These are phyloP conservation scores for Melanargia galathea DNA, from an alignment of 2,888 invertebrate genomes.

Conservation along the genomic window DNA sequence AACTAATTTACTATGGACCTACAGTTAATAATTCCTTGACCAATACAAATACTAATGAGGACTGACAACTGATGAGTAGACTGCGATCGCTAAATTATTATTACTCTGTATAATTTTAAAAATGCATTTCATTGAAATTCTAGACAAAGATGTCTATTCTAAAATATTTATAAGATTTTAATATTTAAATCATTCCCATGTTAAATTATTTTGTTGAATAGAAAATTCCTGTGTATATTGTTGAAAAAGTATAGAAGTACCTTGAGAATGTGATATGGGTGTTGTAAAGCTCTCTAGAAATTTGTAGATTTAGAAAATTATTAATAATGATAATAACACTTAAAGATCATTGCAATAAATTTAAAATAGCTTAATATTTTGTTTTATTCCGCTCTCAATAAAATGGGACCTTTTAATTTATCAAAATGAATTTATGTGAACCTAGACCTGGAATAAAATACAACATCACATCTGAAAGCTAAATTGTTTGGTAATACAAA, in stretches of 20 bases:
- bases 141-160: slow-evolving; percentile 19
- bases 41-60: slow-evolving; percentile 73
- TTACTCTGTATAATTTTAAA: slow-evolving; percentile 65
- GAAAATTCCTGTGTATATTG: slow-evolving; percentile 69
- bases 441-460: no score
- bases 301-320: slow-evolving; percentile 55
- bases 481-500: no score
- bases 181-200: slow-evolving; percentile 62
- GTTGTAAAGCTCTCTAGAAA: slow-evolving; percentile 77
- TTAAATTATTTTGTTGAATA: slow-evolving; percentile 64
- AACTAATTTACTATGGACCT: slow-evolving; percentile 97
- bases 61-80: slow-evolving; percentile 71
- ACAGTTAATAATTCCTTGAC: slow-evolving; percentile 76
- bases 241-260: slow-evolving; percentile 67
- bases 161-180: slow-evolving; percentile 33
- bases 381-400: slow-evolving; percentile 31
- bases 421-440: no score
- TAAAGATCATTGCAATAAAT: slow-evolving; percentile 59
- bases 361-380: slow-evolving; percentile 44
- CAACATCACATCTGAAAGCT: no score
- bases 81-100: slow-evolving; percentile 59
- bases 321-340: slow-evolving; percentile 46
- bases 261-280: slow-evolving; percentile 79
- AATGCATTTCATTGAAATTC: slow-evolving; percentile 35
- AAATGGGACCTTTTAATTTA: no score